Percentiles rank a stretch among this genome's conserved stretches.
These are phyloP conservation scores for Catamblyrhynchus diadema DNA, from an alignment of 2,797 vertebrate species.

Conservation along the genomic window DNA sequence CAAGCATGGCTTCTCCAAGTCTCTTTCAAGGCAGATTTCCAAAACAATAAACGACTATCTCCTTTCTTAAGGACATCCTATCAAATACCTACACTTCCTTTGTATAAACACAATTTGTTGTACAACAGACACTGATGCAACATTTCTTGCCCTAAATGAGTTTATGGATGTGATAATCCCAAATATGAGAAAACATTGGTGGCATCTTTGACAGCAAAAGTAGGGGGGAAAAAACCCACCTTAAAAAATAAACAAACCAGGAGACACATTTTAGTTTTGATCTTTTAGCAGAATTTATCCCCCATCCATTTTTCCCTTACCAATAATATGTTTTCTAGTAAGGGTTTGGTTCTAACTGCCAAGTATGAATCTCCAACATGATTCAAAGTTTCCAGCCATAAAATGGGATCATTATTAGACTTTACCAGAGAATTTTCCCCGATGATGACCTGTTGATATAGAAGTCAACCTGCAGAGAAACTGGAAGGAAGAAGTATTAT, in stretches of 20 bases:
- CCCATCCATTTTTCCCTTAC: not conserved
- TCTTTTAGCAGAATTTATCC: not conserved
- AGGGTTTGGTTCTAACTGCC: not conserved
- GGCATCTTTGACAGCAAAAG: not conserved
- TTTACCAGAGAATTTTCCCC: not conserved
- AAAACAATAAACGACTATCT: not conserved
- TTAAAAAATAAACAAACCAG: not conserved
- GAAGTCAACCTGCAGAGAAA: constrained; percentile 1
- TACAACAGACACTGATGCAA: not conserved
- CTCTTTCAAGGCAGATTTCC: not conserved
- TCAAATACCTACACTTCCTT: not conserved
- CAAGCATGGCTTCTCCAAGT: not conserved
- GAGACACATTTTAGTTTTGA: not conserved
- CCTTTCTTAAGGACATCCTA: not conserved
- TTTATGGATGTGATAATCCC: not conserved
- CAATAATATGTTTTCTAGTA: not conserved
- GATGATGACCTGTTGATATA: constrained; percentile 1
- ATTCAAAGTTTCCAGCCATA: not conserved
- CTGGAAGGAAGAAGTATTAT: not conserved
- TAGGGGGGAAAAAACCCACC: fast-evolving
- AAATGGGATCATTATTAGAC: not conserved
- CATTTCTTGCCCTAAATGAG: not conserved
- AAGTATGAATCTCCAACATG: not conserved
- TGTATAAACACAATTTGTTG: not conserved
- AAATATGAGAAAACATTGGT: not conserved